Evolutionary conservation across 2,888 invertebrate species (phyloP), one percentile per base, ranked within the genome.

Genomic region (Volucella inflata): DNA sequence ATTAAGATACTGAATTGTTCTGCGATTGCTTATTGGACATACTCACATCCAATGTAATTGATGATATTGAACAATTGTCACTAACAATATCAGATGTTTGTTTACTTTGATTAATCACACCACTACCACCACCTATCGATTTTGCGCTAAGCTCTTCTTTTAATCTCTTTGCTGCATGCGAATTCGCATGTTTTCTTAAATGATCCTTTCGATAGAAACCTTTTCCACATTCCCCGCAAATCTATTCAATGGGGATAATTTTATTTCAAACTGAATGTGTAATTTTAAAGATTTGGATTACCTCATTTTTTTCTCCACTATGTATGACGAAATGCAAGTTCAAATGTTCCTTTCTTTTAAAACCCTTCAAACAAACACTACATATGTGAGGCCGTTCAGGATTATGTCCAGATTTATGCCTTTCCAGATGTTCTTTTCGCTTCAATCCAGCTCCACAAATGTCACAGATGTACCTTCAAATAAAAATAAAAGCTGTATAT

Each of bases 321-420:
- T 97, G 97, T 90, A 96, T 97, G 88, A 96, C 96, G 88, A 95
- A 95, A 92, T 97, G 97, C 87, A 96, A 93, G 91, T 96, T 96
- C 89, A 97, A 94, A 89, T 97, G 96, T 90, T 97, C 96, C 91
- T 96, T 95, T 77, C 96, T 94, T 91, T 96, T 96, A 92, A 96
- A 96, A 6, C 95, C 95, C 91, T 96, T 96, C 92, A 95, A 94
- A 89, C 96, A 96, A 50, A 96, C 95, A 60, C 94, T 94, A 92
- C 96, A 96, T 51, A 95, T 95, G 90, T 95, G 96, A 48, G 96
- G 96, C 89, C 96, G 93, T 91, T 96, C 96, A 0, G 96, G 96
- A 92, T 96, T 96, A 92, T 96, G 96, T 1, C 96, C 96, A 30
- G 96, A 93, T 91, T 96, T 96, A 91, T 96, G 96, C 30, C 96